phyloP scores from a whole-genome alignment of 2,888 invertebrate species.

The Folsomia candida region DNA sequence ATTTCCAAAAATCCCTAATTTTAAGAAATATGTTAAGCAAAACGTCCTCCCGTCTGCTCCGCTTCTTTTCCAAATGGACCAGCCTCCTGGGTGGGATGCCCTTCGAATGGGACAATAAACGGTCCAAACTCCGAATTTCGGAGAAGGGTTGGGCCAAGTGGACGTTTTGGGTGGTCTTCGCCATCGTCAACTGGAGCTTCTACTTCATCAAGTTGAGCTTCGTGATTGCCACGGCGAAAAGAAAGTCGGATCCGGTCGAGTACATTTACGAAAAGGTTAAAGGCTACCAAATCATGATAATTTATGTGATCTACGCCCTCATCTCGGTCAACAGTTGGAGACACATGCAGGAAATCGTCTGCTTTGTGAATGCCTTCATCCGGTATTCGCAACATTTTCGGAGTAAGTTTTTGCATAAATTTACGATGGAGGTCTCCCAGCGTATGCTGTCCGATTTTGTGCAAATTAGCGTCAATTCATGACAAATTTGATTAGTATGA shows the following conservation, averaged over 20 bases:
- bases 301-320: not conserved
- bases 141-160: slow-evolving; percentile 8
- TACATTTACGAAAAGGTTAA: not conserved
- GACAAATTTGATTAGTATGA: too few species aligned
- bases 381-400: slow-evolving; percentile 25
- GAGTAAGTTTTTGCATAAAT: slow-evolving; percentile 12
- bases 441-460: too few species aligned
- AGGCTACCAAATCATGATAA: not conserved
- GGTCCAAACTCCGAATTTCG: slow-evolving; percentile 6
- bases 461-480: too few species aligned
- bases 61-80: slow-evolving; percentile 21
- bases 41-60: slow-evolving; percentile 17
- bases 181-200: not conserved
- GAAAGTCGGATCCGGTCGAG: not conserved
- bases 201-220: not conserved
- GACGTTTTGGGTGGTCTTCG: not conserved
- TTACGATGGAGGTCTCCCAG: not conserved
- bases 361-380: slow-evolving; percentile 24
- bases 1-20: too few species aligned
- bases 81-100: slow-evolving; percentile 29
- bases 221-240: not conserved
- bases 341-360: slow-evolving; percentile 10
- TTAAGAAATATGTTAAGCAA: slow-evolving; percentile 32
- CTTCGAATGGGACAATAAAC: slow-evolving; percentile 23
- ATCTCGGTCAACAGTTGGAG: not conserved